Evolutionary conservation across 2,888 invertebrate species (phyloP), one percentile per base, ranked within the genome.

Genomic region (Lacanobia wlatinum): DNA sequence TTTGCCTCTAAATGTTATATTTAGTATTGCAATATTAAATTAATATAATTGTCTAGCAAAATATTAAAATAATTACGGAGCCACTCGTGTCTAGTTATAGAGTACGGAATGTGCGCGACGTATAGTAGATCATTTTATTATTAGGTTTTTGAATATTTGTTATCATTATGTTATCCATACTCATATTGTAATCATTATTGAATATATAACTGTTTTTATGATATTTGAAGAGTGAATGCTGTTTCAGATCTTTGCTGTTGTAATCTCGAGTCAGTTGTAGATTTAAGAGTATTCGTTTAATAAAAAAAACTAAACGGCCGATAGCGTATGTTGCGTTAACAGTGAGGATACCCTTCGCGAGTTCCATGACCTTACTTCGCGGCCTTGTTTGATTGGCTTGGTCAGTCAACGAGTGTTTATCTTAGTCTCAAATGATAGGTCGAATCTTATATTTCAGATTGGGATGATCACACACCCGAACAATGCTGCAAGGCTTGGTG

Each of bases 241-340:
- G 53, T 76, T 21, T 76, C 21, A 48, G 14, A 73, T 59, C 5
- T 53, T 52, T 21, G 7, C 46, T 76, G 43, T 72, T 63, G 58
- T 69, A 60, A 55, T 73, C 50, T 81, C 50, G 40, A 67, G 14
- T 66, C 65, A 63, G 77, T 69, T 77, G 73, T 55, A 73, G 12
- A 21, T 28, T 14, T 40, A 16, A 53, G 8, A 34, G 52, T 8
- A 21, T 21, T 28, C 23, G 23, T 55, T 28, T 34, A 0, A 34
- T 18, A 56, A 40, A 21, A 21, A 9, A 59, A 8, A 21, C 14
- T 21, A 12, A 28, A 23, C 43, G 10, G 21, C 18, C 23, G 2
- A 28, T 53, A 23, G 14, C 50, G 7, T 28, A 28, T 7, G 48
- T 18, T 18, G 9, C 28, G 21, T 21, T 10, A 34, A 34, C 23